A percentile compares a stretch with the other conserved stretches of the same genome.
phyloP scores from a whole-genome alignment of 2,113 vertebrate genomes.

The Delphinapterus leucas region DNA sequence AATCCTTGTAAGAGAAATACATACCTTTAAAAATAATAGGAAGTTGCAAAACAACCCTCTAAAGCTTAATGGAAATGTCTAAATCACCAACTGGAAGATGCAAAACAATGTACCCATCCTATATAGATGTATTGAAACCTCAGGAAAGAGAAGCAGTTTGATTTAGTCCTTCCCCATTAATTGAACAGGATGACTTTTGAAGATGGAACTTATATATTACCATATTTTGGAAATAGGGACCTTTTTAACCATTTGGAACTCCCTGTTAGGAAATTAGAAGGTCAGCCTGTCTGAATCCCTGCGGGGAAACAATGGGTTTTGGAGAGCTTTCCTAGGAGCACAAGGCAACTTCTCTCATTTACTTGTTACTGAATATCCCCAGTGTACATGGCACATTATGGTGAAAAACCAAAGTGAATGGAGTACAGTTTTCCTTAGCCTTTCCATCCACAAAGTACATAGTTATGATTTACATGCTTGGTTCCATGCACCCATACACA shows the following conservation, averaged over 20 bases:
- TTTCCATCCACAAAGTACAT: background rate
- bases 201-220: background rate
- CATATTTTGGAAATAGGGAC: background rate
- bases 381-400: background rate
- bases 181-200: background rate
- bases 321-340: background rate
- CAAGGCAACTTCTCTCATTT: background rate
- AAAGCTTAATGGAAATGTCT: slow-evolving; percentile 23
- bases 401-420: background rate
- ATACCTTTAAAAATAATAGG: background rate
- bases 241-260: background rate
- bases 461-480: background rate
- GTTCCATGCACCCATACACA: background rate
- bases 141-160: background rate
- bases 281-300: background rate
- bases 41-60: slow-evolving; percentile 12
- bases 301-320: background rate
- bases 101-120: background rate
- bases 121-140: background rate
- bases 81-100: background rate
- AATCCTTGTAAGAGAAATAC: background rate
- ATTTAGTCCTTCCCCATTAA: too few species aligned
- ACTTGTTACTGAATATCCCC: background rate
- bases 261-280: background rate
- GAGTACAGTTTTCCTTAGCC: background rate